Percentiles rank a stretch among this genome's conserved stretches.
phyloP scores from a whole-genome alignment of 2,888 invertebrate genomes.

The Scrobipalpa costella region DNA sequence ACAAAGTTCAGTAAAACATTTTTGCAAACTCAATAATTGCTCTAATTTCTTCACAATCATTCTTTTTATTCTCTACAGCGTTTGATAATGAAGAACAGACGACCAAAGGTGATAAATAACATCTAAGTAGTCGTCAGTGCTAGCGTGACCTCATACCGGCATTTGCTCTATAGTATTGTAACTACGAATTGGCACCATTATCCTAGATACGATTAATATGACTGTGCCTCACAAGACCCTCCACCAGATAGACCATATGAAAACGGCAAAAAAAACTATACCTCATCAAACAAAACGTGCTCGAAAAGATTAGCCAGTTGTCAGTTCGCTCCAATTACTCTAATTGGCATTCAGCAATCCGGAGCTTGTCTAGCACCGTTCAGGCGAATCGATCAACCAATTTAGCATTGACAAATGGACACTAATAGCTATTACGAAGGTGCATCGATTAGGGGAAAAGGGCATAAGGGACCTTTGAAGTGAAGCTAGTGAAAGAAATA shows the following conservation, averaged over 20 bases:
- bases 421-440: constrained; percentile 11
- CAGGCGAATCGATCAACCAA: constrained; percentile 3
- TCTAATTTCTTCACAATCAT: not conserved
- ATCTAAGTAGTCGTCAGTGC: constrained; percentile 5
- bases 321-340: not conserved
- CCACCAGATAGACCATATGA: no score
- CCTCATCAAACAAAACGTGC: no score
- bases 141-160: constrained; percentile 6
- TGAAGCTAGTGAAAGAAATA: no score
- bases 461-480: not conserved
- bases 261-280: no score
- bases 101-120: constrained; percentile 16
- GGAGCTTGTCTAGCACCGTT: not conserved
- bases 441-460: not conserved
- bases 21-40: not conserved
- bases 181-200: no score
- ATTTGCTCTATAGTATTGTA: not conserved
- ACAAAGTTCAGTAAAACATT: no score
- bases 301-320: not conserved
- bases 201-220: no score
- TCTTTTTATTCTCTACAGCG: not conserved
- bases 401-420: constrained; percentile 12
- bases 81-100: not conserved
- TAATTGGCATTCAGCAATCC: constrained; percentile 16
- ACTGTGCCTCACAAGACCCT: no score